Evolutionary conservation across 1,140 invertebrate genomes (phyloP), one percentile per base, ranked within the genome.

Genomic region (Hestina assimilis): DNA sequence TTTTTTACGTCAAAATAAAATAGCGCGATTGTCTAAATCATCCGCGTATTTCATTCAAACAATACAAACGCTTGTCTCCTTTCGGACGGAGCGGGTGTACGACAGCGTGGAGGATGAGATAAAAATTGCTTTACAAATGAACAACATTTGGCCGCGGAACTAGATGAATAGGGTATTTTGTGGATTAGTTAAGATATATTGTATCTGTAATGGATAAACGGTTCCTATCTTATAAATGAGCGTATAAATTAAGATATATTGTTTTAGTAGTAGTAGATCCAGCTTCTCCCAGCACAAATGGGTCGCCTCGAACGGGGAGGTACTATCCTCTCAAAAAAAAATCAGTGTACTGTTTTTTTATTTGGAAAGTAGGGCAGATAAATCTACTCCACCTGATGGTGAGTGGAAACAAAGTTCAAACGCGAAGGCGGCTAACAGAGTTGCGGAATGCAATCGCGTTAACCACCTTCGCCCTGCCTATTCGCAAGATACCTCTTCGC

Each of bases 101-200:
- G 38, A 15, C 6, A 6, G n/a, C 1, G 20, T 9, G 35, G 19
- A 11, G 12, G 1, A 8, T 40, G 40, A 21, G 51, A 54, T 54
- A 54, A 54, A 54, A 45, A 54, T 54, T 54, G 51, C 51, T 54
- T 45, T 54, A 54, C 51, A 54, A 54, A 54, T 54, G 51, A 41
- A 54, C 41, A 54, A 54, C 51, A 54, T 54, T 55, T 46, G 52
- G 52, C 29, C 52, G 24, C 51, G 14, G 23, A 42, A 29, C 31
- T 29, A 38, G 52, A 55, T 55, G 40, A 46, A 55, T 55, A n/a
- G 52, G 52, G 52, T 24, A 31, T 55, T 55, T 55, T 55, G 52
- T 31, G 52, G 52, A 55, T 55, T 55, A 55, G 52, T 38, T 38
- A 55, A 55, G 52, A 55, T 28, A 46, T 55, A 55, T 55, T 23